Evolutionary conservation across 2,113 vertebrate genomes (phyloP).

Genomic region (Oophaga pumilio): DNA sequence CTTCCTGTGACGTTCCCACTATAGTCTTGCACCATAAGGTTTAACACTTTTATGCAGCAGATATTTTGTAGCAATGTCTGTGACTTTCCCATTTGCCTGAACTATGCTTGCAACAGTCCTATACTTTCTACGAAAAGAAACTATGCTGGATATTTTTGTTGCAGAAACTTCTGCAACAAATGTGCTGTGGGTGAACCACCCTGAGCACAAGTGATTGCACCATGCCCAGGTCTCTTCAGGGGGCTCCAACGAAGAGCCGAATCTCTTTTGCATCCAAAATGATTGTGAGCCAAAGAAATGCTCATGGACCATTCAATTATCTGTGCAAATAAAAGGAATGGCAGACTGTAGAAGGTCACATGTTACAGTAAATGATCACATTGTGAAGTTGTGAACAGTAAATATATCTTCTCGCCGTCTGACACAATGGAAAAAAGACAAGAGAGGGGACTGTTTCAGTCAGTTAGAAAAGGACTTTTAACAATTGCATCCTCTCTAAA

Average conservation of each 20-base stretch:
- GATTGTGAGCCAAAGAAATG: neutral
- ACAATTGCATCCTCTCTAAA: slow-evolving; percentile 28
- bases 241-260: no score
- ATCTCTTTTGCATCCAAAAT: neutral
- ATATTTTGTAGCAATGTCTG: no score
- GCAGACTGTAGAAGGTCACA: neutral
- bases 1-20: no score
- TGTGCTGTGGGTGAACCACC: no score
- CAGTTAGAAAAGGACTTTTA: neutral
- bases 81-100: no score
- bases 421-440: slow-evolving; percentile 7
- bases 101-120: no score
- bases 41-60: no score
- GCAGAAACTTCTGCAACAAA: neutral
- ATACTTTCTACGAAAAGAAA: neutral
- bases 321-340: slow-evolving; percentile 21
- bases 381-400: slow-evolving; percentile 7
- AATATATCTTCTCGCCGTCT: slow-evolving; percentile 29
- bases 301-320: neutral
- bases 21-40: no score
- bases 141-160: neutral
- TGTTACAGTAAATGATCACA: slow-evolving; percentile 20
- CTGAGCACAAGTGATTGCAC: no score
- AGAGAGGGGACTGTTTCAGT: neutral
- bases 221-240: no score